Conservation (phyloP, 1,140 invertebrate genomes). For the Aphelinus atriplicis region DNA sequence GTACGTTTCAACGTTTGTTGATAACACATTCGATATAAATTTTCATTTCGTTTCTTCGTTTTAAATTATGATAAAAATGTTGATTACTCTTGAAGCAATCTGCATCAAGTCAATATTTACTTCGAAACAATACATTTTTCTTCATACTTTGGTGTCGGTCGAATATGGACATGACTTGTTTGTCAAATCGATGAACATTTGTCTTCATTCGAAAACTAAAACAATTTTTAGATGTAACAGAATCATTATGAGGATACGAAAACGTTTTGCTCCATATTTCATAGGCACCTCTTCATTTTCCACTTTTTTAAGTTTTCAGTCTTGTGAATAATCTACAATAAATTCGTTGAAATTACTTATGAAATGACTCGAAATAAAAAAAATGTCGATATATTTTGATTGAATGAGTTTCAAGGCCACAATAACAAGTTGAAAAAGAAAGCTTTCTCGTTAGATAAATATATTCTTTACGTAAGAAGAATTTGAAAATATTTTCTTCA, state of each 20-base stretch:
- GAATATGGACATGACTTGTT: constrained; percentile 34
- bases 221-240: not conserved
- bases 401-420: constrained; percentile 15
- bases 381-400: constrained; percentile 27
- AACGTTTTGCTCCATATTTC: not conserved
- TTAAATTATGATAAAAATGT: constrained; percentile 59
- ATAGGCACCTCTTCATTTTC: constrained; percentile 7
- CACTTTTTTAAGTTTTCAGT: constrained; percentile 29
- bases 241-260: constrained; percentile 10
- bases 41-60: constrained; percentile 9
- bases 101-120: constrained; percentile 19
- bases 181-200: constrained; percentile 29
- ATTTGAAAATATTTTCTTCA: not conserved
- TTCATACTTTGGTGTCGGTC: constrained; percentile 34
- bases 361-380: constrained; percentile 7
- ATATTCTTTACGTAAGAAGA: not conserved
- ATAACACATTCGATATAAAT: constrained; percentile 38
- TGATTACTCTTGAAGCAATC: constrained; percentile 53
- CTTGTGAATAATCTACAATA: constrained; percentile 28
- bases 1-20: constrained; percentile 11
- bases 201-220: constrained; percentile 10
- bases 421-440: not conserved
- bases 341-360: constrained; percentile 16
- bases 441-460: not conserved
- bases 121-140: constrained; percentile 25